Conservation (phyloP, 2,113 vertebrate genomes). For the Grallaria varia region DNA sequence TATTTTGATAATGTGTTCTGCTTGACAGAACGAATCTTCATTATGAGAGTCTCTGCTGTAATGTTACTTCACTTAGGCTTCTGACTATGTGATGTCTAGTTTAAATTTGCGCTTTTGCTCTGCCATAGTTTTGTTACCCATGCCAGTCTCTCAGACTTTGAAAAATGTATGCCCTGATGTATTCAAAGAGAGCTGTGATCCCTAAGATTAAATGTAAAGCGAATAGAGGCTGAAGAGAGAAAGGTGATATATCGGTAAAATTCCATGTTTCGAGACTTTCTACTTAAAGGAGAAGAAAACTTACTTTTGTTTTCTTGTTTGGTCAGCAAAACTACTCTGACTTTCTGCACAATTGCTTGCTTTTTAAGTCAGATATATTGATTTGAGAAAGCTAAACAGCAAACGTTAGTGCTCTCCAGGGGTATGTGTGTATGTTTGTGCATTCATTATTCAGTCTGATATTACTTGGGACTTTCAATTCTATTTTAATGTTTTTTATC, state of each 20-base stretch:
- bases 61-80: constrained; percentile 23
- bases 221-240: background rate
- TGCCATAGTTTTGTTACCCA: background rate
- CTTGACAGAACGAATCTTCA: constrained; percentile 10
- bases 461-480: background rate
- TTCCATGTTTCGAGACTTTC: background rate
- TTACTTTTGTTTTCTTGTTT: background rate
- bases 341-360: background rate
- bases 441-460: background rate
- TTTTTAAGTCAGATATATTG: background rate
- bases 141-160: background rate
- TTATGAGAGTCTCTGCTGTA: background rate
- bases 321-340: background rate
- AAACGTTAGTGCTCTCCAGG: background rate
- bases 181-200: background rate
- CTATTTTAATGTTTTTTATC: background rate
- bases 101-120: constrained; percentile 35
- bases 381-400: background rate
- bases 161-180: background rate
- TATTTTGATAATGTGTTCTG: constrained; percentile 50
- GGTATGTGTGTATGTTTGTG: background rate
- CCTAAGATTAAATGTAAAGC: background rate
- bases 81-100: background rate
- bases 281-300: background rate
- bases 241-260: background rate